Percentiles rank a stretch among this genome's conserved stretches.
These are phyloP conservation scores for Sylvia atricapilla DNA, from an alignment of 2,113 vertebrate species.

Conservation along the genomic window DNA sequence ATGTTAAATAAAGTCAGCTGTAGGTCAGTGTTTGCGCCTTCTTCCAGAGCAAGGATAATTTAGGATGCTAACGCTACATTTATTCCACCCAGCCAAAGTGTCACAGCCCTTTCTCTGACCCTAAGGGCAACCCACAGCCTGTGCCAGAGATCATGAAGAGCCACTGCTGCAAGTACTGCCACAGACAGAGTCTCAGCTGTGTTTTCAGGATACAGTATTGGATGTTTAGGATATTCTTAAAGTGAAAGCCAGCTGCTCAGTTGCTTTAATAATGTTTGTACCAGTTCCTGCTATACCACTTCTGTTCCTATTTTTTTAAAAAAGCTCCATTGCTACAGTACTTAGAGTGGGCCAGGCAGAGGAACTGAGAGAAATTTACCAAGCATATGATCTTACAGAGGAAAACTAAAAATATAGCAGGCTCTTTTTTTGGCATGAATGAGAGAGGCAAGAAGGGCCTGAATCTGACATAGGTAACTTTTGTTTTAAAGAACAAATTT, in stretches of 20 bases:
- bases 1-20: background rate
- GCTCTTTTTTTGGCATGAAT: background rate
- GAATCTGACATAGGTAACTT: background rate
- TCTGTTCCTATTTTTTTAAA: background rate
- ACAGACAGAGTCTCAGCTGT: background rate
- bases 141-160: background rate
- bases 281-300: background rate
- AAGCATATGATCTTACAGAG: background rate
- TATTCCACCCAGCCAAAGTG: rapidly evolving
- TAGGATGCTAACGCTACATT: rapidly evolving
- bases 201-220: background rate
- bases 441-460: background rate
- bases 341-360: background rate
- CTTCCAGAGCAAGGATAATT: background rate
- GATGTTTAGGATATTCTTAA: background rate
- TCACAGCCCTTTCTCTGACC: too few species aligned
- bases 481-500: background rate
- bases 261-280: background rate
- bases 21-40: background rate
- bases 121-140: background rate
- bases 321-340: background rate
- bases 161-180: background rate
- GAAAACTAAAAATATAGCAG: background rate
- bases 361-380: background rate
- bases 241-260: background rate